Base-by-base conservation (phyloP, 2,888 invertebrate species). In the Andrena praecox region DNA sequence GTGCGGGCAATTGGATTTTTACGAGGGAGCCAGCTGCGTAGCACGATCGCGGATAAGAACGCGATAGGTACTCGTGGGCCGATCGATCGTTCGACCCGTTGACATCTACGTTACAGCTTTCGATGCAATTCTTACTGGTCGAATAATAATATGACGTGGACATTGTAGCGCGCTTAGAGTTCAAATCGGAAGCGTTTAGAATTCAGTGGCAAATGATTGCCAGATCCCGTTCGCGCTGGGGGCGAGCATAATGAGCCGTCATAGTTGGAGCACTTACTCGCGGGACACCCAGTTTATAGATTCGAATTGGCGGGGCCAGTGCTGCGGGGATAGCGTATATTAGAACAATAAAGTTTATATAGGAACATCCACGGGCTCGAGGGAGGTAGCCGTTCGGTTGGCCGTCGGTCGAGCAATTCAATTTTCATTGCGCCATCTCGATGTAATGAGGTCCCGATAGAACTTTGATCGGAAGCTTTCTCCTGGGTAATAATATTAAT, bases 381-480 rank as follows among this genome's bases (percentile, higher is more conserved):
- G 63, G 27, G 64, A 60, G 52, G 68, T 31, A 62, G 35, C 29
- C 54, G 27, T n/a, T 52, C 33, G 69, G 56, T 24, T 60, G n/a
- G 1, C n/a, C 52, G n/a, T 42, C 52, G 73, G 24, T 7, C 70
- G 80, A 54, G 71, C 74, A 77, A 83, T 77, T 69, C 72, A 77
- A 77, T 83, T 77, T 81, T 73, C 81, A 77, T 77, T 64, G 77
- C 56, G 48, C 62, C 81, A 42, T 81, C 80, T 71, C 76, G 80
- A 52, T 72, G 69, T 82, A 82, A 82, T 50, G 77, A 69, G 77
- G 77, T 73, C 70, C 70, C 66, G 77, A 70, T 69, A 12, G 72
- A 81, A 81, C 77, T 83, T 85, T 64, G 77, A 76, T 68, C 73
- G 73, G 68, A 24, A 74, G 66, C 72, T 82, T 79, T 29, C 86